Conservation (phyloP, 2,797 vertebrate genomes). For the Danio choprae region DNA sequence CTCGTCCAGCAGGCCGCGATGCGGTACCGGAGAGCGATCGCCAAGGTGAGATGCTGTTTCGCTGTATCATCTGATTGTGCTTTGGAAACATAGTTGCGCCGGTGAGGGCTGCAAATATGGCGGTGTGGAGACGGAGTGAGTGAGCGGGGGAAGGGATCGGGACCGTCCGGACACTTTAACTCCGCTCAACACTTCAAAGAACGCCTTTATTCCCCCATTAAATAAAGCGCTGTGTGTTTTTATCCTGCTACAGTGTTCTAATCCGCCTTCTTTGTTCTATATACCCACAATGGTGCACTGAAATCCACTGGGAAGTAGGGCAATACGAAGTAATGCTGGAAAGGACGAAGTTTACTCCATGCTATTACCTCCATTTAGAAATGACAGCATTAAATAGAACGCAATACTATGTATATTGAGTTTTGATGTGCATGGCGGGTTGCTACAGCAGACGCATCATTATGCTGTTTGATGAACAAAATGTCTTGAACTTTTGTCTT, state of each 20-base stretch:
- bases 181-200: neutral
- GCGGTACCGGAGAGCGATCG: conserved; percentile 56
- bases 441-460: neutral
- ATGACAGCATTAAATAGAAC: neutral
- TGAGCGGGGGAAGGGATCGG: conserved; percentile 50
- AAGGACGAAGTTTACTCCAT: conserved; percentile 25
- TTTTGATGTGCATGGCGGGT: neutral
- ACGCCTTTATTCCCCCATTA: neutral
- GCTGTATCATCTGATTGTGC: neutral
- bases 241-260: neutral
- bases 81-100: conserved; percentile 44
- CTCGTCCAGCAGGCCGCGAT: conserved; percentile 81
- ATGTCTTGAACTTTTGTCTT: neutral
- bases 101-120: conserved; percentile 54
- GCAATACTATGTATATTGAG: neutral
- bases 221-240: neutral
- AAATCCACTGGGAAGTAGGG: neutral
- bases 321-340: neutral
- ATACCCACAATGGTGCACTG: neutral
- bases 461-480: neutral
- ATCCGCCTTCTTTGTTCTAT: neutral
- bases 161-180: conserved; percentile 26
- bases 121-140: conserved; percentile 44
- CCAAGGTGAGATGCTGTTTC: conserved; percentile 52
- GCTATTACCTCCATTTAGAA: neutral